Conservation (phyloP, 2,113 vertebrate species). For the Oreochromis spilurus region DNA sequence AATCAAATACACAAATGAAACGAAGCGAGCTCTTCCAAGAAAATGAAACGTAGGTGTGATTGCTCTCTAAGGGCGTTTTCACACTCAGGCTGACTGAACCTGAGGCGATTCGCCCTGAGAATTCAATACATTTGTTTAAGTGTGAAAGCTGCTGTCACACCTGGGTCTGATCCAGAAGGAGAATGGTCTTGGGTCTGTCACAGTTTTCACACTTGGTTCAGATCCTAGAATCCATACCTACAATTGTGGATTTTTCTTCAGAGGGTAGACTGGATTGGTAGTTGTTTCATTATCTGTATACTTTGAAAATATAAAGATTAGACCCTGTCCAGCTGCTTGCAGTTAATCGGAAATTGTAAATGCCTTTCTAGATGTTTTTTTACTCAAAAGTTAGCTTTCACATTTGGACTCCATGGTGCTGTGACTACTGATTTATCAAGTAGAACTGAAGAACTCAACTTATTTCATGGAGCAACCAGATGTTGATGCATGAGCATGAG, state of each 20-base stretch:
- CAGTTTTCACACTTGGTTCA: slow-evolving; percentile 5
- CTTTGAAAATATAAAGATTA: background rate
- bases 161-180: slow-evolving; percentile 3
- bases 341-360: background rate
- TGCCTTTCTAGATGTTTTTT: background rate
- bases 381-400: background rate
- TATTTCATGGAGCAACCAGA: background rate
- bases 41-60: slow-evolving; percentile 5
- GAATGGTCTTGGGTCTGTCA: background rate
- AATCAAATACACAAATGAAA: background rate
- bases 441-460: background rate
- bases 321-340: background rate
- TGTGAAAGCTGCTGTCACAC: slow-evolving; percentile 24
- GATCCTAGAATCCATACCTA: background rate
- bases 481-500: background rate
- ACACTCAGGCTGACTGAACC: slow-evolving; percentile 5
- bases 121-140: slow-evolving; percentile 11
- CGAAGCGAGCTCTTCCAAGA: background rate
- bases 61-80: slow-evolving; percentile 12
- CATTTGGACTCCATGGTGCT: background rate
- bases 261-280: background rate
- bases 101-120: background rate
- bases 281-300: background rate
- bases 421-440: background rate
- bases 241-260: background rate